These are phyloP conservation scores for Ciconia boyciana DNA, from an alignment of 2,113 vertebrate genomes.

Conservation along the genomic window DNA sequence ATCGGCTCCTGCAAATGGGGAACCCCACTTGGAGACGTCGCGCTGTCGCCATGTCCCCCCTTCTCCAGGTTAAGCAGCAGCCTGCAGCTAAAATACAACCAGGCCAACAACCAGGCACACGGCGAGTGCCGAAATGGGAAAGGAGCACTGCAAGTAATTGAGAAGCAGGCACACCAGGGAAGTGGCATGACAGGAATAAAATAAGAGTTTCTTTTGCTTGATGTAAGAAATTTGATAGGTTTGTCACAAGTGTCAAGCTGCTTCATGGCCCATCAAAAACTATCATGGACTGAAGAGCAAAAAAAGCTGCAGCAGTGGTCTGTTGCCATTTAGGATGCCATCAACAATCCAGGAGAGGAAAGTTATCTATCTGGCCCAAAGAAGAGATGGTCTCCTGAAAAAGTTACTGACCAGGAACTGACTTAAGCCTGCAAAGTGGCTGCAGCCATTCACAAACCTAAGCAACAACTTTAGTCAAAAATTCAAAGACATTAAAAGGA, in stretches of 20 bases:
- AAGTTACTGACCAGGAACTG: not conserved
- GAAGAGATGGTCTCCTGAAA: not conserved
- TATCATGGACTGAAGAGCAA: not conserved
- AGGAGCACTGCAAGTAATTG: not conserved
- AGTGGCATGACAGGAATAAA: not conserved
- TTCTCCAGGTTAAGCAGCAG: not conserved
- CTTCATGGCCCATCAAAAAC: not conserved
- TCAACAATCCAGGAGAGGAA: not conserved
- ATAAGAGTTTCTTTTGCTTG: not conserved
- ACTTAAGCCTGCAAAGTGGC: not conserved
- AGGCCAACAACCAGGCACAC: not conserved
- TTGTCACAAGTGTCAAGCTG: not conserved
- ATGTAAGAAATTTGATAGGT: not conserved
- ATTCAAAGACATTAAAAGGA: not conserved
- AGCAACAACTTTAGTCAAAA: not conserved
- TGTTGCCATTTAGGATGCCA: not conserved
- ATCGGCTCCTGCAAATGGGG: not conserved
- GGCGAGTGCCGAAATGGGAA: rapidly evolving
- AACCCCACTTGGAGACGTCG: not conserved
- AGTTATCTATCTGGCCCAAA: not conserved
- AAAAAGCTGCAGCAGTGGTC: not conserved
- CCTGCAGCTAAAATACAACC: not conserved
- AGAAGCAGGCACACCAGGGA: not conserved
- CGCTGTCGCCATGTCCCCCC: too few relatives aligned
- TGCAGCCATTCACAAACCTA: not conserved